Evolutionary conservation across 2,797 vertebrate species (phyloP), one percentile per base, ranked within the genome.

Genomic region (Astyanax mexicanus): DNA sequence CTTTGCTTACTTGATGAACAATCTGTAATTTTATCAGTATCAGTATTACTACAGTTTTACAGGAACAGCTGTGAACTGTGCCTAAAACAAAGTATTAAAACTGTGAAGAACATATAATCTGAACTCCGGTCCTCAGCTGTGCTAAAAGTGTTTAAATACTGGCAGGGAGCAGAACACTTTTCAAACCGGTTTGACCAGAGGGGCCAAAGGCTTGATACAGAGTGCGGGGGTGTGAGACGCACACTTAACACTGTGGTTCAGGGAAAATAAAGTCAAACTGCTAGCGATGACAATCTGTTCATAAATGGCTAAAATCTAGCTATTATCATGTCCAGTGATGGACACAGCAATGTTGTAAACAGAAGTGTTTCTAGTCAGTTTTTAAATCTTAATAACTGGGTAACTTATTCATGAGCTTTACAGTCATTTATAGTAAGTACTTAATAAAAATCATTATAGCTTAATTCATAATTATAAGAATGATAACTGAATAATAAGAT

Each of bases 131-230:
- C 21, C n/a, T 32, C 54, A 69, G 58, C 51, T 62, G 54, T 74
- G 61, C 61, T 64, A 77, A 73, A 66, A 72, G 67, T 80, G 77
- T 81, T 58, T 69, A 78, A 84, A 81, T 77, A 64, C 69, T 70
- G 71, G 74, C 78, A 79, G 61, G 70, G 77, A 75, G 68, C 72
- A 47, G 60, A 80, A 67, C 72, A 40, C 69, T 75, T 81, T 69
- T 71, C 60, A 85, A 85, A 83, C 84, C 75, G 84, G 84, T 85
- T 80, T 81, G 81, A 85, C 84, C 38, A 83, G 81, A 80, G 79
- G 23, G 74, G 67, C 81, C 80, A 72, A 74, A 80, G 52, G 77
- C 74, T 80, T 81, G 55, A 66, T 73, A 61, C 65, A 44, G 72
- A 52, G 61, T 64, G 76, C 74, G 78, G 67, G 81, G 73, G 78